phyloP scores from a whole-genome alignment of 2,888 invertebrate species.

The Erebia ligea region DNA sequence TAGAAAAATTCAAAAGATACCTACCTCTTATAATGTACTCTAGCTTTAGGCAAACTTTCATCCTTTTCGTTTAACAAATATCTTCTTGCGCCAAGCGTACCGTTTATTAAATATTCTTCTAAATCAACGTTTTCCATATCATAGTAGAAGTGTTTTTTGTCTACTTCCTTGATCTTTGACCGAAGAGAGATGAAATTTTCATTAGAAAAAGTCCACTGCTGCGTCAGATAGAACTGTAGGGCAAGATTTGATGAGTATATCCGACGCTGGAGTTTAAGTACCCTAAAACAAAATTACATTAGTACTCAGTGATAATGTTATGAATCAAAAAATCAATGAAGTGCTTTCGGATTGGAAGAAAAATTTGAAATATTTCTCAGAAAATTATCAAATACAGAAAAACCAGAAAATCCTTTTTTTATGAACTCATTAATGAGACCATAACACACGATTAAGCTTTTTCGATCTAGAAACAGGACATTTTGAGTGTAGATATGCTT shows the following conservation, averaged over 20 bases:
- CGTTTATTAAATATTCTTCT: constrained; percentile 74
- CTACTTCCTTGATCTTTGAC: constrained; percentile 71
- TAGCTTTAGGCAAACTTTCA: constrained; percentile 80
- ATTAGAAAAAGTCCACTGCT: constrained; percentile 91
- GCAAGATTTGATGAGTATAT: constrained; percentile 90
- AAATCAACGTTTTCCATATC: constrained; percentile 79
- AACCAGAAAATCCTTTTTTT: too few species aligned
- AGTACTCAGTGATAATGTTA: too few species aligned
- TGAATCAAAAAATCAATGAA: too few species aligned
- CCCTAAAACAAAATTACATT: constrained; percentile 80
- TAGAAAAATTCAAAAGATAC: background rate
- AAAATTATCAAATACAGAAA: too few species aligned
- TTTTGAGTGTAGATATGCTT: too few species aligned
- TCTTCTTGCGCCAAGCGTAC: constrained; percentile 84
- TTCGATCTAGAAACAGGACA: too few species aligned
- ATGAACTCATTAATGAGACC: too few species aligned
- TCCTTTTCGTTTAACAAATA: constrained; percentile 82
- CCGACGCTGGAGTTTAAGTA: constrained; percentile 90
- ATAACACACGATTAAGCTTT: too few species aligned
- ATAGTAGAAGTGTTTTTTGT: constrained; percentile 83
- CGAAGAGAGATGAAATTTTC: constrained; percentile 62
- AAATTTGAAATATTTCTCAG: too few species aligned
- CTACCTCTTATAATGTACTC: constrained; percentile 78
- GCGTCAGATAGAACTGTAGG: constrained; percentile 87
- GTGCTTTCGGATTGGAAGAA: too few species aligned